Base-by-base conservation (phyloP, 1,140 invertebrate genomes). In the Gonatopus flavifemur region DNA sequence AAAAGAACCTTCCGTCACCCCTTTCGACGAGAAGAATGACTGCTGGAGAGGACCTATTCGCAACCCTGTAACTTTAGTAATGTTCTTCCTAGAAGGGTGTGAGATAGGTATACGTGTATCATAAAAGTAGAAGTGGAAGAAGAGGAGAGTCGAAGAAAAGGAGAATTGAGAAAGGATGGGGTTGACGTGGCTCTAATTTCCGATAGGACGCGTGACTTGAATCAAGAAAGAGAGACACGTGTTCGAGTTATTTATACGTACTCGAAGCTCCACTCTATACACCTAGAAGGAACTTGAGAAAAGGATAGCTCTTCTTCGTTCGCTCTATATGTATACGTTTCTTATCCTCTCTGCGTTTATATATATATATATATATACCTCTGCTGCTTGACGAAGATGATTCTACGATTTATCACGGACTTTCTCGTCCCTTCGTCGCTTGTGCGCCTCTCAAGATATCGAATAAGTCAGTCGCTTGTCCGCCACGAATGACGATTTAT, bases 141-240 rank as follows among this genome's bases (percentile, higher is more conserved):
- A 42, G 45, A 25, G 37, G 24, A 46, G n/a, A 52, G 41, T 16
- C 22, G 33, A 44, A 19, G 28, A 2, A 19, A 8, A 21, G 15
- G 21, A n/a, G 28, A 19, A n/a, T n/a, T n/a, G 24, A 16, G n/a
- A 9, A 10, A 9, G 15, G 13, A 22, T 19, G 28, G 22, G 4
- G 12, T 66, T 61, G 61, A 64, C 56, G 51, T 54, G 60, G 58
- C 62, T 72, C 68, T 74, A 70, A 72, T 74, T 74, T 74, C 71
- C 71, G 70, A 70, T 64, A 57, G 62, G 53, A 40, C 58, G 59
- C 71, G 70, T 72, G 71, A 74, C 71, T 71, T 32, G 71, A 70
- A 72, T 74, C 55, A 48, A 33, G 41, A 41, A 57, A 35, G 37
- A 32, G 42, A 49, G 45, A 48, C 50, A 55, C 54, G 52, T 49